phyloP scores from a whole-genome alignment of 2,797 vertebrate genomes.

The Pangasius macronema region DNA sequence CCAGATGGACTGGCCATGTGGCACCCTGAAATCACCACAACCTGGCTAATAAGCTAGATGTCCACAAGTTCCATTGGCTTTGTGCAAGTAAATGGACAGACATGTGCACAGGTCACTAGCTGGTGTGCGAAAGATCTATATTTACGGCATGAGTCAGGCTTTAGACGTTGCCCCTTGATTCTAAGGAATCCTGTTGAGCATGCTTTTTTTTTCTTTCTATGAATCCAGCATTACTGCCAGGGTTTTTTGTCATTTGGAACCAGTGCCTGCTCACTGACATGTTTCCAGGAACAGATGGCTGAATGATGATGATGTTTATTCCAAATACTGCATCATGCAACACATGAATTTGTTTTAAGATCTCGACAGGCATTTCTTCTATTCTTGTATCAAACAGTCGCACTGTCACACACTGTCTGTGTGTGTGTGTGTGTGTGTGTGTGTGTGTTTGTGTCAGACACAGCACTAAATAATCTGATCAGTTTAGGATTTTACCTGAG shows the following conservation, averaged over 20 bases:
- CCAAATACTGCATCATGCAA: conserved; percentile 5
- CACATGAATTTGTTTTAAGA: background rate
- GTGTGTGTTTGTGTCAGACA: background rate
- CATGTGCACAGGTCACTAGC: background rate
- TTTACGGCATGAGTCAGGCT: background rate
- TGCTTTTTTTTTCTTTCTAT: too few species aligned
- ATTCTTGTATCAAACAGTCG: background rate
- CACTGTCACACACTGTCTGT: background rate
- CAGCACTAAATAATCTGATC: background rate
- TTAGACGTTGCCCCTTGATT: background rate
- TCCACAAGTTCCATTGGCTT: background rate
- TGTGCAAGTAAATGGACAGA: background rate
- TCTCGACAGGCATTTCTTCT: background rate
- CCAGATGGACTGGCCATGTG: background rate
- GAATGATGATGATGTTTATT: conserved; percentile 2
- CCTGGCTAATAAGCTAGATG: background rate
- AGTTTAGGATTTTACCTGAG: background rate
- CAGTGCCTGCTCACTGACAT: background rate
- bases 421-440: background rate
- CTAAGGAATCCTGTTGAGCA: background rate
- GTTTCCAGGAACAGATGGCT: conserved; percentile 17
- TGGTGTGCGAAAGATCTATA: background rate
- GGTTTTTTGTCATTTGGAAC: background rate
- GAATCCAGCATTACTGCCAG: background rate
- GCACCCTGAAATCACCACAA: background rate